phyloP scores from a whole-genome alignment of 2,113 vertebrate species.

The Galemys pyrenaicus region DNA sequence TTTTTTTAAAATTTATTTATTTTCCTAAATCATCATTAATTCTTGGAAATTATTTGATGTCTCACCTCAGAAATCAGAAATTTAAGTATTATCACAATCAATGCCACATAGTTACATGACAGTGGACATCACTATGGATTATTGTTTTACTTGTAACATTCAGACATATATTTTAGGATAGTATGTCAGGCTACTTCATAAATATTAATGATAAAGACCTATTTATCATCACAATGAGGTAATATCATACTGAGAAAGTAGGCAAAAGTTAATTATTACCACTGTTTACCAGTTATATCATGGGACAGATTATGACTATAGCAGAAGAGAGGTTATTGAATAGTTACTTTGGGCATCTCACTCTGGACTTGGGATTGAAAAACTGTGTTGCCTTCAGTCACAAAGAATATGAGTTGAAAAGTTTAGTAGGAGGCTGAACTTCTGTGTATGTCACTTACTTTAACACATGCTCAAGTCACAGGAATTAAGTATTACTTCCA shows the following conservation, averaged over 20 bases:
- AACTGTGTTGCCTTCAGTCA: neutral
- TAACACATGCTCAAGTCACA: neutral
- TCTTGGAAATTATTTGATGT: too few species aligned
- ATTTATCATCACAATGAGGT: neutral
- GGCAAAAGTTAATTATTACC: neutral
- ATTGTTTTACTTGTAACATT: neutral
- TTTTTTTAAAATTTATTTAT: too few species aligned
- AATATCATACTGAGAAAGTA: neutral
- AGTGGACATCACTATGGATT: neutral
- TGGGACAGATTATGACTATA: neutral
- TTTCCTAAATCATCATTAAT: too few species aligned
- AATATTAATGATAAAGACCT: neutral
- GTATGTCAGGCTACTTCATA: neutral
- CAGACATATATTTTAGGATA: neutral
- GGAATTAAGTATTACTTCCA: conserved; percentile 10
- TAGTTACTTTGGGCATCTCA: neutral
- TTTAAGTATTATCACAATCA: too few species aligned
- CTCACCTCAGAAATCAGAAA: too few species aligned
- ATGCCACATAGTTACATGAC: neutral
- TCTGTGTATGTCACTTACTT: neutral
- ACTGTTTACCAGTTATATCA: neutral
- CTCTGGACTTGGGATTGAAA: neutral
- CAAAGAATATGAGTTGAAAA: neutral
- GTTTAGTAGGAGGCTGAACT: neutral
- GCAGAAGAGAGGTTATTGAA: neutral